These are phyloP conservation scores for Eurois occulta DNA, from an alignment of 2,888 invertebrate genomes.

Conservation along the genomic window DNA sequence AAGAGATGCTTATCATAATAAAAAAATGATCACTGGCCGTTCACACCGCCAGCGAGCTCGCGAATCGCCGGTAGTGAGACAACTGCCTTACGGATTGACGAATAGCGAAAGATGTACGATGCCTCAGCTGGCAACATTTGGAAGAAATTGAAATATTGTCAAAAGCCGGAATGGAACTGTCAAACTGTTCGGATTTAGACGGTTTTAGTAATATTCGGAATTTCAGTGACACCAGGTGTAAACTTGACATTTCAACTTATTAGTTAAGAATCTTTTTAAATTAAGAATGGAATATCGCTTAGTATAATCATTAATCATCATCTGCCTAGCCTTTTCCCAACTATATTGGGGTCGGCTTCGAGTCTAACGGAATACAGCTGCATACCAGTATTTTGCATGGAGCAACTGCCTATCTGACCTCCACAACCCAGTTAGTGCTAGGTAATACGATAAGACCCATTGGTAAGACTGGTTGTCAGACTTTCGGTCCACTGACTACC, in stretches of 20 bases:
- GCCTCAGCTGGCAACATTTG: constrained; percentile 45
- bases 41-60: too few relatives aligned
- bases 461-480: too few relatives aligned
- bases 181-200: constrained; percentile 11
- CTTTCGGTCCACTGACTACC: too few relatives aligned
- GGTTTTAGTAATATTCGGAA: constrained; percentile 19
- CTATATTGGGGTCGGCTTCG: too few relatives aligned
- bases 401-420: too few relatives aligned
- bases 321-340: too few relatives aligned
- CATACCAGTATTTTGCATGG: too few relatives aligned
- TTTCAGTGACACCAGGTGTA: constrained; percentile 2
- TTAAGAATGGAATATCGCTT: neutral
- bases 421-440: too few relatives aligned
- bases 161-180: constrained; percentile 51
- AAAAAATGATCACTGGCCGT: too few relatives aligned
- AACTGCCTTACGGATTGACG: neutral
- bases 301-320: neutral
- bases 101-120: constrained; percentile 23
- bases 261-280: neutral
- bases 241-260: constrained; percentile 23
- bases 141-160: constrained; percentile 58
- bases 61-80: neutral
- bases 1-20: too few relatives aligned
- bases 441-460: too few relatives aligned
- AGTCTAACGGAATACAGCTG: too few relatives aligned